Conservation (phyloP, 2,113 vertebrate genomes). For the Amazona vittata region DNA sequence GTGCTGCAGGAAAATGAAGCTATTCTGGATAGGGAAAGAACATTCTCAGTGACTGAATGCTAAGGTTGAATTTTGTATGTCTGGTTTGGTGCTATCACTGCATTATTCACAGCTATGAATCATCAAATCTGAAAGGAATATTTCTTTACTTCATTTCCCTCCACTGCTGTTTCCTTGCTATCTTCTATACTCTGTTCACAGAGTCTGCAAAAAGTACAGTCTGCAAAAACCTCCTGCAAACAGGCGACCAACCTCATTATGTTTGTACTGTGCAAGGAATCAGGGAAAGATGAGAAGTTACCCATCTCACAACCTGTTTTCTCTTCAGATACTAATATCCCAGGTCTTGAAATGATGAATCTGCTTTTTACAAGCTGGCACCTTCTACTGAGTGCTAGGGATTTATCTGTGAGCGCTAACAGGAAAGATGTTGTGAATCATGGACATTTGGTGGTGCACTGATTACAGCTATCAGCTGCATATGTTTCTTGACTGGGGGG, state of each 20-base stretch:
- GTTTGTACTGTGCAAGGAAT: neutral
- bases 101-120: conserved; percentile 69
- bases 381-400: conserved; percentile 56
- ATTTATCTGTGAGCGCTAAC: conserved; percentile 45
- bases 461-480: conserved; percentile 12
- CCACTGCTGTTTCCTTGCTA: conserved; percentile 50
- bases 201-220: neutral
- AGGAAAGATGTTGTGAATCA: conserved; percentile 5
- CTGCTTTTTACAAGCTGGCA: conserved; percentile 40
- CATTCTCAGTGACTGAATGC: neutral
- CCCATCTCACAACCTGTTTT: neutral
- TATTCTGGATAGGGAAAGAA: conserved; percentile 47
- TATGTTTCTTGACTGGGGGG: neutral
- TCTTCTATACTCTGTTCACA: conserved; percentile 22
- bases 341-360: conserved; percentile 36
- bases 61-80: conserved; percentile 32
- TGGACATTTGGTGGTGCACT: neutral
- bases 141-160: conserved; percentile 62
- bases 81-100: conserved; percentile 34
- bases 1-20: conserved; percentile 12
- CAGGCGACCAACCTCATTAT: conserved; percentile 46
- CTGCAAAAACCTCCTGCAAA: conserved; percentile 62
- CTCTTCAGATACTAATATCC: neutral
- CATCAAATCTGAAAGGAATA: conserved; percentile 71
- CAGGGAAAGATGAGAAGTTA: conserved; percentile 5